phyloP scores from a whole-genome alignment of 1,140 invertebrate species.

The Hylyphantes graminicola region DNA sequence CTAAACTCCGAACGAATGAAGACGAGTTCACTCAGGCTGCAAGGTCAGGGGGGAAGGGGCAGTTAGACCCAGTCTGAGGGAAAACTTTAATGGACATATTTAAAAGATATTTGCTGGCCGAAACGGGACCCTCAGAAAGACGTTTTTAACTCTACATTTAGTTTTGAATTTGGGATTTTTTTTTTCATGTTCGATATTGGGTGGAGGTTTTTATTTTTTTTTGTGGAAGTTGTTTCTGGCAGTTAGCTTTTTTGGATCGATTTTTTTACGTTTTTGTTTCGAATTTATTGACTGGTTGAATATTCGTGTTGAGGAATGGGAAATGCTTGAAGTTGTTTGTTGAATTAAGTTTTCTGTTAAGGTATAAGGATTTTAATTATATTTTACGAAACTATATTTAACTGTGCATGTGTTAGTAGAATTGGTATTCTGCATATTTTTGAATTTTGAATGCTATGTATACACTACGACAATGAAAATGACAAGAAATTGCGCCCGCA shows the following conservation, averaged over 20 bases:
- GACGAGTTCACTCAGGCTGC: slow-evolving; percentile 38
- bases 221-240: background rate
- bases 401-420: too few relatives aligned
- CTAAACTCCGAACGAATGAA: slow-evolving; percentile 46
- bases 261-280: background rate
- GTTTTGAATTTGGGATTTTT: slow-evolving; percentile 36
- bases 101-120: slow-evolving; percentile 51
- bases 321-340: too few relatives aligned
- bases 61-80: slow-evolving; percentile 21
- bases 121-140: background rate
- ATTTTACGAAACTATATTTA: too few relatives aligned
- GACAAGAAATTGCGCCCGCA: too few relatives aligned
- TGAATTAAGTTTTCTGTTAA: too few relatives aligned
- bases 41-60: slow-evolving; percentile 37
- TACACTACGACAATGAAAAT: too few relatives aligned
- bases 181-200: background rate
- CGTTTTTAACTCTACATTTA: slow-evolving; percentile 46
- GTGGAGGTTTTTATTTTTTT: slow-evolving; percentile 13
- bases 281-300: too few relatives aligned
- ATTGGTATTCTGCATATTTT: too few relatives aligned
- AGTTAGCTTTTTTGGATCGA: slow-evolving; percentile 2
- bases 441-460: too few relatives aligned
- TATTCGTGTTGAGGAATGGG: too few relatives aligned
- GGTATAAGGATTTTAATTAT: too few relatives aligned
- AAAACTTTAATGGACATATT: slow-evolving; percentile 58